Base-by-base conservation (phyloP, 2,888 invertebrate genomes). In the Ellobium chinense region DNA sequence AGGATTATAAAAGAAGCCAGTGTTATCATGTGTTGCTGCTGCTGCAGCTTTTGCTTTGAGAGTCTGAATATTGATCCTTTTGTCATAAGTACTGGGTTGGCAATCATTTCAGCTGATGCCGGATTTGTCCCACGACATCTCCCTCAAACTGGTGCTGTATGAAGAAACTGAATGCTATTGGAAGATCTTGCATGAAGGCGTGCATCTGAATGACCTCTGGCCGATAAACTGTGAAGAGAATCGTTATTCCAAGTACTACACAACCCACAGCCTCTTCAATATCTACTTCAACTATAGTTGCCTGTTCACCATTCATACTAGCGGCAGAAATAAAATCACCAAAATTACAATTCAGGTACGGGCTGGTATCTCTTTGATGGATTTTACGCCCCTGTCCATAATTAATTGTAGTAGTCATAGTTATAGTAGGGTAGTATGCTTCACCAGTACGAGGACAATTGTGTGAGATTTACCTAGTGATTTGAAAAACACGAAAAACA, bases 231-330 rank as follows among this genome's bases (percentile, higher is more conserved):
- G 80, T 24, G 68, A 74, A 46, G 80, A 80, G 74, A 74, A 75
- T 39, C 63, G 70, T 1, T 74, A 74, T 34, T 80, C 80, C 2
- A 74, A 75, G 66, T 74, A 80, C 39, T 74, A 80, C 69, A 80
- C 65, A 56, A 74, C 74, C 0, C 80, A 80, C 80, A 80, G 74
- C 60, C 62, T 80, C 31, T 80, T 79, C 66, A 74, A 80, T 69
- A 80, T 80, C 24, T 80, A 80, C 75, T 80, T 80, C 69, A 80
- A 73, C 21, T 75, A 80, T 37, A 74, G 80, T 46, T 80, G 80
- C 31, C 69, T 80, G 34, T 80, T 80, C 29, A 80, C 80, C 60
- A 66, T 80, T 24, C 80, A 80, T 37, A 75, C 79, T 21, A 80
- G 80, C 34, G 74, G 80, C 46, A 58, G 80, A 4, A 80, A 80